phyloP scores from a whole-genome alignment of 2,797 vertebrate species.

The Coendou prehensilis region DNA sequence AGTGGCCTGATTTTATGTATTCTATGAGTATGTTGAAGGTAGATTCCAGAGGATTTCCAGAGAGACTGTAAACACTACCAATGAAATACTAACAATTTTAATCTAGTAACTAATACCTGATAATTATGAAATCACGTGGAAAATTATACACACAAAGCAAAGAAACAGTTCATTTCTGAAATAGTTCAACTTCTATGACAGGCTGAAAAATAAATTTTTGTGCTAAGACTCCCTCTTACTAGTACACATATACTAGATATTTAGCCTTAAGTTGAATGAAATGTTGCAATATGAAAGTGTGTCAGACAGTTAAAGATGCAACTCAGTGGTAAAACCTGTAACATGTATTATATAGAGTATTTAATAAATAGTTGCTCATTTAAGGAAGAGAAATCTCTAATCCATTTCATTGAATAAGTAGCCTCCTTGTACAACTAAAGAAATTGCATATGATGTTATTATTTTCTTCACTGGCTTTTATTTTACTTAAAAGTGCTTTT shows the following conservation, averaged over 20 bases:
- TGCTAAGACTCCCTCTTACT: neutral
- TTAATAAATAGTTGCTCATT: neutral
- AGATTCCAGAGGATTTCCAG: neutral
- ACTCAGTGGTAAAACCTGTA: neutral
- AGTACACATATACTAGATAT: neutral
- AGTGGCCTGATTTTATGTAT: neutral
- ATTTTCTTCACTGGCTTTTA: conserved; percentile 2
- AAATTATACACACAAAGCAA: neutral
- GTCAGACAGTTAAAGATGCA: conserved; percentile 51
- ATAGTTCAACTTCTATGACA: neutral
- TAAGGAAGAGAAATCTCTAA: conserved; percentile 28
- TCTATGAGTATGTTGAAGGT: neutral
- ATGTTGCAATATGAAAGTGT: conserved; percentile 46
- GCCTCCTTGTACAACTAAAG: neutral
- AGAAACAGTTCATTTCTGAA: neutral
- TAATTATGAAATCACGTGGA: neutral
- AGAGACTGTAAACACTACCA: neutral
- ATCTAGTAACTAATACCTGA: neutral
- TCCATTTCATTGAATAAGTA: conserved; percentile 44
- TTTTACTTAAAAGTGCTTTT: conserved; percentile 59
- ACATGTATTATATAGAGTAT: neutral
- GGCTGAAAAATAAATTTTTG: neutral
- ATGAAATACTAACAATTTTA: neutral
- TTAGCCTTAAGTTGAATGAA: conserved; percentile 27
- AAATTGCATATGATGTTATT: neutral